Evolutionary conservation across 2,888 invertebrate genomes (phyloP), one percentile per base, ranked within the genome.

Genomic region (Ennomos fuscantarius): DNA sequence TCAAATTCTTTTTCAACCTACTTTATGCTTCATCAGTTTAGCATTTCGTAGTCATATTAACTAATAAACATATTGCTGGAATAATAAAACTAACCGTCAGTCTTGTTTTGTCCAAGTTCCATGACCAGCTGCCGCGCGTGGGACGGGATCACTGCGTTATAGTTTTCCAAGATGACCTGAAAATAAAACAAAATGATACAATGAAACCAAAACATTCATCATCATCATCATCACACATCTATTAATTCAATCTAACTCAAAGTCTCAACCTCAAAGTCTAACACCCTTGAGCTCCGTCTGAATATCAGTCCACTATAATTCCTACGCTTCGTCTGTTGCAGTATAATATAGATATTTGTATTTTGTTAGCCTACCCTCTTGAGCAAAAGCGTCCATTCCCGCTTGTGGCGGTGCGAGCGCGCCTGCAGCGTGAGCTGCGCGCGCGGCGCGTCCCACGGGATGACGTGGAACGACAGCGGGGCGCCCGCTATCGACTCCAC

Each of bases 401-500:
- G 93, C 89, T 98, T 98, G 90, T 97, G 97, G 49, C 97, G 95
- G 50, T 95, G 93, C 68, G 95, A 97, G 45, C 96, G 90, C 10
- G 97, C 97, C 90, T 97, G 95, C 69, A 98, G 88, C 1, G 98
- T 98, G 78, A 97, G 97, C 87, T 98, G 98, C 55, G 96, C 93
- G 57, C 97, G 94, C 60, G 98, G 98, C 90, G 98, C 97, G 90
- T 99, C 97, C 92, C 98, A 99, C 42, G 99, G 98, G 78, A 99
- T 96, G 71, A 99, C 97, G 92, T 99, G 98, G 91, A 99, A 99
- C 77, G 98, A 97, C 48, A 98, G 94, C 37, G 98, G 97, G 73
- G 99, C 98, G 13, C 98, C 97, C 51, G 97, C 95, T 72, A 99
- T 96, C 75, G 98, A 97, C 83, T 99, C 99, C 71, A 99, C 98